Conservation (phyloP, 2,113 vertebrate species). For the Hirundichthys speculiger region DNA sequence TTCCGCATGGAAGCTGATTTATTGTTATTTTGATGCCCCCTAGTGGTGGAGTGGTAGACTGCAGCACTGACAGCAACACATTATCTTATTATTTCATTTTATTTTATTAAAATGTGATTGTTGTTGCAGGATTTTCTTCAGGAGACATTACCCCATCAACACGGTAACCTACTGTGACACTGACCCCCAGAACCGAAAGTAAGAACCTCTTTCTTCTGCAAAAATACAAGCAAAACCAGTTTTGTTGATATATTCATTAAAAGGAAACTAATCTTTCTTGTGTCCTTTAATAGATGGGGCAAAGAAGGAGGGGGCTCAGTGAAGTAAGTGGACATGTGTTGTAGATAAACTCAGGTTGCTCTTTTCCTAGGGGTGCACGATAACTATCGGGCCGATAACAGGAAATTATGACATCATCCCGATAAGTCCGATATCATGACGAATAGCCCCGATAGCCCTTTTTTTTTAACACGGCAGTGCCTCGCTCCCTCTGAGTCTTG, state of each 20-base stretch:
- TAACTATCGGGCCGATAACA: too few species aligned
- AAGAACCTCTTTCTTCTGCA: constrained; percentile 43
- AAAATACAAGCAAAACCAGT: rapidly evolving
- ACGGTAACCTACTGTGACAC: constrained; percentile 92
- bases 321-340: constrained; percentile 75
- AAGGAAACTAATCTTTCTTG: not conserved
- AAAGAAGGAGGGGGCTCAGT: constrained; percentile 83
- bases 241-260: not conserved
- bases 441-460: too few species aligned
- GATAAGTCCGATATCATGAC: too few species aligned
- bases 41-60: too few species aligned
- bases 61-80: not conserved
- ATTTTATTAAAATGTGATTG: not conserved
- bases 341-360: not conserved
- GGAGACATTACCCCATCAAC: constrained; percentile 94
- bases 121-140: constrained; percentile 89
- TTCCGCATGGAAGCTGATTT: too few species aligned
- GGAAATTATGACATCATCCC: too few species aligned
- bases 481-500: too few species aligned
- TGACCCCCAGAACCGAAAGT: constrained; percentile 96
- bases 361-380: too few species aligned
- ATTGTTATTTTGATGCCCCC: too few species aligned
- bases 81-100: not conserved
- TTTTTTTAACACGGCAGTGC: too few species aligned
- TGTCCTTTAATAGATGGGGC: constrained; percentile 79